Conservation (phyloP, 2,888 invertebrate genomes). For the Dynastes hyllus region DNA sequence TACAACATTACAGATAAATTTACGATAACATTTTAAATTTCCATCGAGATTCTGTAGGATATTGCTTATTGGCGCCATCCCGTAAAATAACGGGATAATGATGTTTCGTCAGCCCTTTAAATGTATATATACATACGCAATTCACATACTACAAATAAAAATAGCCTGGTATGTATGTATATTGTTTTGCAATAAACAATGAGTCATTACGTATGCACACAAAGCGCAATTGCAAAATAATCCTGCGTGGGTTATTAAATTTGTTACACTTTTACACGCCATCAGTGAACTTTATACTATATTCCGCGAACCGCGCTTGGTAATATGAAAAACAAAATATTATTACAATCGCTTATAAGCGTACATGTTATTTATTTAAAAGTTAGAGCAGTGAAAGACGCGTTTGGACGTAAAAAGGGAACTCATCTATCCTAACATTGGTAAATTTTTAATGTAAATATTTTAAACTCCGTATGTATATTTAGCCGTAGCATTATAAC, state of each 20-base stretch:
- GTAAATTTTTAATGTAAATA: constrained; percentile 51
- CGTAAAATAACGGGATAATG: too few relatives aligned
- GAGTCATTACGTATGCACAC: background rate
- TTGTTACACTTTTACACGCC: constrained; percentile 3
- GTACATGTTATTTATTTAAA: constrained; percentile 45
- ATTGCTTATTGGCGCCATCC: too few relatives aligned
- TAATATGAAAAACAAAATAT: constrained; percentile 48
- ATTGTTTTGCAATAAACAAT: background rate
- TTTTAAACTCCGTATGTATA: constrained; percentile 51
- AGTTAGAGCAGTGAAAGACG: constrained; percentile 49
- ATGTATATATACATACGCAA: too few relatives aligned
- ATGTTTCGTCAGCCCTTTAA: too few relatives aligned
- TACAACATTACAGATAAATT: too few relatives aligned
- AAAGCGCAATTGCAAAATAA: constrained; percentile 1
- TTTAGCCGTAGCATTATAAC: constrained; percentile 49
- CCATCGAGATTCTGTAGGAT: too few relatives aligned
- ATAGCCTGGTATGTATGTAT: background rate
- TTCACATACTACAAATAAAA: too few relatives aligned
- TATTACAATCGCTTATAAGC: constrained; percentile 45
- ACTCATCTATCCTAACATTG: constrained; percentile 51
- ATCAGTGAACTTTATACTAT: constrained; percentile 33
- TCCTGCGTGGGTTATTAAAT: background rate
- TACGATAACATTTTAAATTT: too few relatives aligned
- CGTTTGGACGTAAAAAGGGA: constrained; percentile 48
- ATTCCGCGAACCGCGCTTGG: constrained; percentile 30